phyloP scores from a whole-genome alignment of 2,888 invertebrate species.

The Pasiphila rectangulata region DNA sequence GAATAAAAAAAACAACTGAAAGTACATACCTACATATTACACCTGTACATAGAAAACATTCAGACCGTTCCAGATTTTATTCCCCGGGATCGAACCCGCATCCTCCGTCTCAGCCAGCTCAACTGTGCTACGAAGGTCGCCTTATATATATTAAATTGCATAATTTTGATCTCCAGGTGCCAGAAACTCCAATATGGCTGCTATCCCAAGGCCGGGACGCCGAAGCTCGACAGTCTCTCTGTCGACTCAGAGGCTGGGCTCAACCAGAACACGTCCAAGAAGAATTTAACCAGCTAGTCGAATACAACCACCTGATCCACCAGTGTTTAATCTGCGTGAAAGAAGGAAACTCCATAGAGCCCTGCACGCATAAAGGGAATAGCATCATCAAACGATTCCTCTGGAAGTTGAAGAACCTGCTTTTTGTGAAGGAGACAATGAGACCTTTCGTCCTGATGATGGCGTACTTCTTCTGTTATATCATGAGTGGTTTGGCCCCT shows the following conservation, averaged over 20 bases:
- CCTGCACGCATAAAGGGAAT: constrained; percentile 52
- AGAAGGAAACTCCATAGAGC: constrained; percentile 43
- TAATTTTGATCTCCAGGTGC: constrained; percentile 63
- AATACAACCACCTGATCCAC: constrained; percentile 62
- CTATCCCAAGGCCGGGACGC: constrained; percentile 77
- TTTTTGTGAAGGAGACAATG: constrained; percentile 75
- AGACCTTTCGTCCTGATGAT: constrained; percentile 75
- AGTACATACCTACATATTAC: no score
- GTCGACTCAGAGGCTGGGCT: constrained; percentile 80
- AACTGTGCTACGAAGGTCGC: no score
- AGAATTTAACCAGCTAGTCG: constrained; percentile 71
- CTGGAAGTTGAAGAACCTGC: constrained; percentile 56
- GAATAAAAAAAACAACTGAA: no score
- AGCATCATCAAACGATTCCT: constrained; percentile 48
- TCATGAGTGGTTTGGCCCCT: constrained; percentile 72
- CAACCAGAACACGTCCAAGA: constrained; percentile 72
- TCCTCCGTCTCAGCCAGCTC: no score
- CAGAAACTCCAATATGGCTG: constrained; percentile 83
- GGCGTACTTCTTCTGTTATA: constrained; percentile 76
- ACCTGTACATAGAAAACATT: no score
- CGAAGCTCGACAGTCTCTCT: constrained; percentile 76
- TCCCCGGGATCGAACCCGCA: no score
- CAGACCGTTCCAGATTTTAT: no score
- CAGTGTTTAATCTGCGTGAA: constrained; percentile 61
- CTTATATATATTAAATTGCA: no score